A percentile compares a stretch with the other conserved stretches of the same genome.
Evolutionary conservation across 2,888 invertebrate genomes (phyloP).

Genomic region (Ophion ellenae): DNA sequence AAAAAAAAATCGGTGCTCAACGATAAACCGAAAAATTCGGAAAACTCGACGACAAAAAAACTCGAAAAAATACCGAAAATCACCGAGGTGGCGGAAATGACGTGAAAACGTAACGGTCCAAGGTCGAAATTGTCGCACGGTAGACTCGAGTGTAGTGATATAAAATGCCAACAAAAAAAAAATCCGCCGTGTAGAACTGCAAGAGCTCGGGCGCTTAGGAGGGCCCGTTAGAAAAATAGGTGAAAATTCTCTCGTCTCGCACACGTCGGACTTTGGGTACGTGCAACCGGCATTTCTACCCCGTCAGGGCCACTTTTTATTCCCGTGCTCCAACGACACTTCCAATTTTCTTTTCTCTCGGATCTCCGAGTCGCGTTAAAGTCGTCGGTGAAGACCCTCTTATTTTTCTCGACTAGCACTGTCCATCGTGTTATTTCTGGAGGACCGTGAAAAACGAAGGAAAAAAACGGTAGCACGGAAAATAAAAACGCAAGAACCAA

Average conservation of each 20-base stretch:
- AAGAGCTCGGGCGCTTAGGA: conserved; percentile 11
- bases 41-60: no score
- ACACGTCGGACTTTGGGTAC: conserved; percentile 30
- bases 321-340: conserved; percentile 15
- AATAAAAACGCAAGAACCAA: background rate
- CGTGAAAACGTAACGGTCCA: no score
- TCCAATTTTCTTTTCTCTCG: conserved; percentile 44
- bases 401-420: conserved; percentile 46
- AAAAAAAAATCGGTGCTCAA: no score
- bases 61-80: no score
- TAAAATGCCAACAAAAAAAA: conserved; percentile 31
- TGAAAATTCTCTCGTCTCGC: conserved; percentile 32
- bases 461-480: background rate
- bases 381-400: conserved; percentile 60
- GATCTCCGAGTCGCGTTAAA: conserved; percentile 64
- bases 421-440: conserved; percentile 51
- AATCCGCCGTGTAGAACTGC: conserved; percentile 44
- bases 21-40: no score
- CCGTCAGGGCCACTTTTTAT: conserved; percentile 42
- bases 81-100: no score
- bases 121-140: no score
- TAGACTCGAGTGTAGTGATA: background rate
- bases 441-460: conserved; percentile 9
- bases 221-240: conserved; percentile 35
- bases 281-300: conserved; percentile 10